Conservation (phyloP, 1,140 invertebrate species). For the Halictus rubicundus region DNA sequence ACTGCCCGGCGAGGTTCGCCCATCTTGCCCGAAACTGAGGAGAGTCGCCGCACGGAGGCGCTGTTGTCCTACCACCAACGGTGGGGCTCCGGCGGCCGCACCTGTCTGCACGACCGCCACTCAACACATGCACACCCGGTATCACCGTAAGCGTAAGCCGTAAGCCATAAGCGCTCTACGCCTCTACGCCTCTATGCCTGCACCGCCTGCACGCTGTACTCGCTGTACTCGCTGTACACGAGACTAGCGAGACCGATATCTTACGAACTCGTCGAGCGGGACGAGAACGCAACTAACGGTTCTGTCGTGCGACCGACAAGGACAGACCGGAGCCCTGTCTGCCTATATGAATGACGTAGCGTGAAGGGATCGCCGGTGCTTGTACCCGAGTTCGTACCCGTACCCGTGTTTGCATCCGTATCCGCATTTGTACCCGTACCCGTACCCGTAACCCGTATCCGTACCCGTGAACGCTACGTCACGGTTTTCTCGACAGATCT, state of each 20-base stretch:
- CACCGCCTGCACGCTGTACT: too few relatives aligned
- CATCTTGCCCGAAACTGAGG: slow-evolving; percentile 77
- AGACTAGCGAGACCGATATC: slow-evolving; percentile 7
- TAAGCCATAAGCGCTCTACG: too few relatives aligned
- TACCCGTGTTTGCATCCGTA: too few relatives aligned
- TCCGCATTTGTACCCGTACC: not conserved
- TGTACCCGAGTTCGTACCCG: too few relatives aligned
- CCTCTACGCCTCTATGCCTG: too few relatives aligned
- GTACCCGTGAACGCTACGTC: slow-evolving; percentile 16
- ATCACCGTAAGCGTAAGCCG: not conserved
- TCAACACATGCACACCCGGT: slow-evolving; percentile 46
- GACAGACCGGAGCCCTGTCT: not conserved
- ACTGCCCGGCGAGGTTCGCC: slow-evolving; percentile 79
- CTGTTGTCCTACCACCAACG: slow-evolving; percentile 38
- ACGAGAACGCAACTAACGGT: slow-evolving; percentile 28
- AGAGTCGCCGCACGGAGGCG: slow-evolving; percentile 66
- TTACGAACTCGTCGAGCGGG: slow-evolving; percentile 14
- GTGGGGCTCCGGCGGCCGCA: slow-evolving; percentile 73
- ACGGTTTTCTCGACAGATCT: slow-evolving; percentile 43
- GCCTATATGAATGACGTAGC: slow-evolving; percentile 21
- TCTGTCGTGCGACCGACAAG: not conserved
- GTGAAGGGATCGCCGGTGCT: not conserved
- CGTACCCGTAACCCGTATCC: too few relatives aligned
- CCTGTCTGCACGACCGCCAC: slow-evolving; percentile 59
- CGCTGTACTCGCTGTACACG: not conserved